These are phyloP conservation scores for Leucophenga maculata DNA, from an alignment of 2,888 invertebrate genomes.

Conservation along the genomic window DNA sequence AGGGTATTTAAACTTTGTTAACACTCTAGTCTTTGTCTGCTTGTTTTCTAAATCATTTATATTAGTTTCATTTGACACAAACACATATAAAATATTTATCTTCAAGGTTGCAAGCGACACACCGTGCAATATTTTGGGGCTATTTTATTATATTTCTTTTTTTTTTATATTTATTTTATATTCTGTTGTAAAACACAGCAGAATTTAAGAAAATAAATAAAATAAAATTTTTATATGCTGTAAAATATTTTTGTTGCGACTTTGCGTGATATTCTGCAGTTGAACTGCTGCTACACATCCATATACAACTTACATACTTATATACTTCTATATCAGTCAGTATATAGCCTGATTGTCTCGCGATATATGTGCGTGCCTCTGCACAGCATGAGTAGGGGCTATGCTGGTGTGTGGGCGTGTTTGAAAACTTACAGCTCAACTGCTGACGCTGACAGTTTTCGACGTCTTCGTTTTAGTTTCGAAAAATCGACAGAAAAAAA, in stretches of 20 bases:
- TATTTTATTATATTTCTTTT: no score
- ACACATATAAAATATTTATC: neutral
- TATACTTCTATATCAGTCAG: neutral
- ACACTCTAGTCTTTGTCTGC: neutral
- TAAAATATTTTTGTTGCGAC: constrained; percentile 3
- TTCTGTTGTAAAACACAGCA: neutral
- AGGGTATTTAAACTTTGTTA: neutral
- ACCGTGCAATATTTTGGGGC: neutral
- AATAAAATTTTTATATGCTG: constrained; percentile 39
- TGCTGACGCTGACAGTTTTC: constrained; percentile 17
- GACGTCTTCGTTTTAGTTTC: neutral
- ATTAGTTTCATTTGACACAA: neutral
- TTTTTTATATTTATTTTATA: no score
- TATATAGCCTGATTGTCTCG: neutral
- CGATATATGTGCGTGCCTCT: neutral
- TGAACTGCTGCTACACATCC: neutral
- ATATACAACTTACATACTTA: neutral
- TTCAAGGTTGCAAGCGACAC: constrained; percentile 16
- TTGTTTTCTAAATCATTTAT: neutral
- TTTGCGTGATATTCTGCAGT: constrained; percentile 22
- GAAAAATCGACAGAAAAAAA: no score
- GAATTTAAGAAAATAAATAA: constrained; percentile 22
- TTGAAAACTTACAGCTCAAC: neutral
- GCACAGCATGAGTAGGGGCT: neutral
- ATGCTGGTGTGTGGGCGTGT: neutral